These are phyloP conservation scores for Phalera bucephala DNA, from an alignment of 2,888 invertebrate species.

Conservation along the genomic window DNA sequence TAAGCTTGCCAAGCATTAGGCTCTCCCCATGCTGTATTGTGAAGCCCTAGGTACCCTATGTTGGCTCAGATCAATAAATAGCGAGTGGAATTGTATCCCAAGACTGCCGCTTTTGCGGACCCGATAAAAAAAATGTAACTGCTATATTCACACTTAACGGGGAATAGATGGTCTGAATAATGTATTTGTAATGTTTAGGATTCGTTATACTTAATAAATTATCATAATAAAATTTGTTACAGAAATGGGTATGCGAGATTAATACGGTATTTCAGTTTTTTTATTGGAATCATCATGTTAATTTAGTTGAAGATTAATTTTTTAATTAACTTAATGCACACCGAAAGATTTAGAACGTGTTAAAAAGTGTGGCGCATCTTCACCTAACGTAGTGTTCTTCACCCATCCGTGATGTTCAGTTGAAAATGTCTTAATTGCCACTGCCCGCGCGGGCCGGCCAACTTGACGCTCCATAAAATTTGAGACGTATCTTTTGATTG, in stretches of 20 bases:
- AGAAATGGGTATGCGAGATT: neutral
- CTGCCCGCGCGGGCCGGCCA: conserved; percentile 27
- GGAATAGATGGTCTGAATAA: conserved; percentile 17
- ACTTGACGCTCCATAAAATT: conserved; percentile 78
- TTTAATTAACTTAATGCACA: conserved; percentile 32
- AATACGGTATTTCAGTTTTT: conserved; percentile 8
- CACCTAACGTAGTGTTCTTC: conserved; percentile 31
- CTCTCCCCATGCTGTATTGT: conserved; percentile 18
- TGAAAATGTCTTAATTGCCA: conserved; percentile 69
- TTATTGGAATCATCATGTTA: conserved; percentile 20
- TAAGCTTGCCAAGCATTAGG: neutral
- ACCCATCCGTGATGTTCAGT: conserved; percentile 62
- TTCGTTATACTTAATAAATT: neutral
- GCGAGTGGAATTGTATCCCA: conserved; percentile 44
- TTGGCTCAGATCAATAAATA: conserved; percentile 56
- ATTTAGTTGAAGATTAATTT: conserved; percentile 16
- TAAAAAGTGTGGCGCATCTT: conserved; percentile 41
- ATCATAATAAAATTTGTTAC: neutral
- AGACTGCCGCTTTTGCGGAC: conserved; percentile 33
- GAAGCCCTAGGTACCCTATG: conserved; percentile 58
- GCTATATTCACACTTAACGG: conserved; percentile 15
- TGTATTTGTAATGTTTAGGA: conserved; percentile 19
- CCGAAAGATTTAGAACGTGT: conserved; percentile 32
- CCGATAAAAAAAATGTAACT: conserved; percentile 34
- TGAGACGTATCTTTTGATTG: conserved; percentile 54